Conservation (phyloP, 2,113 vertebrate genomes). For the Aix galericulata region DNA sequence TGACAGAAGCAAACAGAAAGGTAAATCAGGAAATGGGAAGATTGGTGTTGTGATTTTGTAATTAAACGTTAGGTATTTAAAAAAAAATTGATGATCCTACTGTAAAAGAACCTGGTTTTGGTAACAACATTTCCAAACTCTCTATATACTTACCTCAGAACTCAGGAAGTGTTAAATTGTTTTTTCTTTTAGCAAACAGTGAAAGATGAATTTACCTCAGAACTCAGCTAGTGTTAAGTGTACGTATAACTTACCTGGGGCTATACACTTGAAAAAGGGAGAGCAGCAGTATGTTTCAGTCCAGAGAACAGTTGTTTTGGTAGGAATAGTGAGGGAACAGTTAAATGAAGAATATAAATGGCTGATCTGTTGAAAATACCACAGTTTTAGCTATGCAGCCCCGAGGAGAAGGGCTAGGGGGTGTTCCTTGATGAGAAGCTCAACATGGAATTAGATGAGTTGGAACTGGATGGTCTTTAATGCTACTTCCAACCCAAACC, state of each 20-base stretch:
- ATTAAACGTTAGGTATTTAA: not conserved
- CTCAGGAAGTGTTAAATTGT: not conserved
- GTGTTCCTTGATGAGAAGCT: no score
- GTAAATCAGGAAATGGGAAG: constrained; percentile 36
- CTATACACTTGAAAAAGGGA: not conserved
- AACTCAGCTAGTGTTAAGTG: not conserved
- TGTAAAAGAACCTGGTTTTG: not conserved
- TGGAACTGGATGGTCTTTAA: no score
- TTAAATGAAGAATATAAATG: not conserved
- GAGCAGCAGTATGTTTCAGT: not conserved
- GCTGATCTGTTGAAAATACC: not conserved
- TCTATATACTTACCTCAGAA: not conserved
- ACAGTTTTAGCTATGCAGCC: not conserved
- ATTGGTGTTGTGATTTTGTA: not conserved
- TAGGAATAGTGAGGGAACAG: not conserved
- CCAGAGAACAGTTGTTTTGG: not conserved
- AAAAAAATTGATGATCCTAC: not conserved
- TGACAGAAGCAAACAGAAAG: constrained; percentile 46
- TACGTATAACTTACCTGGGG: not conserved
- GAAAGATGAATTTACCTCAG: not conserved
- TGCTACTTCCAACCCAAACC: no score
- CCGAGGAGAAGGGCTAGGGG: no score
- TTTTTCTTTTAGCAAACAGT: not conserved
- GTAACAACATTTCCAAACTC: not conserved
- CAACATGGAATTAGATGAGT: no score